Base-by-base conservation (phyloP, 2,797 vertebrate genomes). In the Uromys caudimaculatus region DNA sequence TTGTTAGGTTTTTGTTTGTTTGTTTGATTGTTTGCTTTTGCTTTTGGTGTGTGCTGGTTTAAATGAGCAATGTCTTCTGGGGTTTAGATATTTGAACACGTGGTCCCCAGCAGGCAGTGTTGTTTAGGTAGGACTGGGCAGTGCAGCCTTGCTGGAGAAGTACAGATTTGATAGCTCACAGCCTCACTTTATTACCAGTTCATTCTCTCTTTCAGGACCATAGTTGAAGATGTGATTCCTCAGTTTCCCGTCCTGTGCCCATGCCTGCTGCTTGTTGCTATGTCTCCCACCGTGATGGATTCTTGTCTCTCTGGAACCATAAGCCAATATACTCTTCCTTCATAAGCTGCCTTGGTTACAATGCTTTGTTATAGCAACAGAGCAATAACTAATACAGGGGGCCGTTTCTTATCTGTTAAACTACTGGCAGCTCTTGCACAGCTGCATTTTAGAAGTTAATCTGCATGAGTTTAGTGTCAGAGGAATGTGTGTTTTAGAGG, bases 211-310 rank as follows among this genome's bases (percentile, higher is more conserved):
- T 35, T 64, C 41, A 12, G 47, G 58, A 23, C 58, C 32, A 6
- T 8, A 21, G 41, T 35, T 47, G 41, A 84, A 62, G 58, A 64
- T 7, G 41, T 23, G 60, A 62, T 21, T n/a, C 11, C 11, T 12
- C 8, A 32, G 27, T 47, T 47, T 50, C 82, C 32, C 14, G 60
- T n/a, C 29, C 41, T 23, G 10, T 35, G 1, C n/a, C 41, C 29
- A 84, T 13, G 41, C 11, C 58, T 35, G 41, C 41, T 44, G 29
- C 29, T 35, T 60, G 81, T 58, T 19, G 58, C 38, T 32, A 32
- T 2, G 8, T 29, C 27, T 67, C 41, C 41, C 2, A 13, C 2
- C 29, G 0, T 23, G 29, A 35, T 2, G 17, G 27, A 23, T 5
- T 67, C 60, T 84, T 13, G 16, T 47, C 17, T 35, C 29, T 64